Conservation (phyloP, 2,113 vertebrate species). For the Poeciliopsis turrubarensis region DNA sequence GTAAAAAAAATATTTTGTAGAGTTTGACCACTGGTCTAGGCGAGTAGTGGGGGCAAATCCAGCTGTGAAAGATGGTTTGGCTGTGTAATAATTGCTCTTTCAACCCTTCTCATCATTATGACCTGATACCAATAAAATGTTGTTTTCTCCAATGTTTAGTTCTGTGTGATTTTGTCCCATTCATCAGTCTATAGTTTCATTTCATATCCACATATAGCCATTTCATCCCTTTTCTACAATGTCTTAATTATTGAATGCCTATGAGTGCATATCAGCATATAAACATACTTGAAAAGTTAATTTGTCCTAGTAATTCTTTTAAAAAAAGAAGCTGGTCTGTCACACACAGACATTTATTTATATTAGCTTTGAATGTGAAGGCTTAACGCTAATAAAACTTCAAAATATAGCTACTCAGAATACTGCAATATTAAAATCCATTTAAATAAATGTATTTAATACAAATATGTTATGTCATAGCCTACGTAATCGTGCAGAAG, state of each 20-base stretch:
- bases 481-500: not conserved
- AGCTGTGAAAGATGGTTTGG: not conserved
- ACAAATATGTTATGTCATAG: not conserved
- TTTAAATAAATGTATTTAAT: not conserved
- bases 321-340: not conserved
- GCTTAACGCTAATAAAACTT: not conserved
- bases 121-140: not conserved
- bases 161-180: no score
- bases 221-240: not conserved
- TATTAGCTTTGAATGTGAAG: not conserved
- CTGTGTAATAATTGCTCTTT: not conserved
- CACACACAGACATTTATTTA: not conserved
- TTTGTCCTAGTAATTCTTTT: no score
- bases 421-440: not conserved
- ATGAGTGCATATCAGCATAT: not conserved
- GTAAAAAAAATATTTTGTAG: not conserved
- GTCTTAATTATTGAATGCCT: not conserved
- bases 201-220: not conserved
- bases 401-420: not conserved
- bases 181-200: not conserved
- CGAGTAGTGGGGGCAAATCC: not conserved
- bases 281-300: no score
- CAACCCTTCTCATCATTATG: not conserved
- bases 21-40: not conserved
- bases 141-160: no score